Evolutionary conservation across 2,113 vertebrate species (phyloP), one percentile per base, ranked within the genome.

Genomic region (Turdus rufiventris): DNA sequence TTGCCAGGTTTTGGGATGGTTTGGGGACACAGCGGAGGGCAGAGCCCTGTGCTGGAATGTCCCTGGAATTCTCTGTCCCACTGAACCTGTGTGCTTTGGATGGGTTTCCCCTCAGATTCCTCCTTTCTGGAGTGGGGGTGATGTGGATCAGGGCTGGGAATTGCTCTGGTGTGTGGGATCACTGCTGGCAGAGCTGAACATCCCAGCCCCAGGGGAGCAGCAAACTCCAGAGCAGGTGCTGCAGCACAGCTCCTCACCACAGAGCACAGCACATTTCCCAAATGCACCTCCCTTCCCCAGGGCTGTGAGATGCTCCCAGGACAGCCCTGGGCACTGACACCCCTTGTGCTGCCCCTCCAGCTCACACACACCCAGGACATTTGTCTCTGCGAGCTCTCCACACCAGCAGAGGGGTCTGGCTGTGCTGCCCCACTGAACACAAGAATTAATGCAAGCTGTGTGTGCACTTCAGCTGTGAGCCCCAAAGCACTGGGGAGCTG

Each of bases 51-150:
- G 14, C 31, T 75, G 77, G 83, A 91, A 88, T 58, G 89, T 38
- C 38, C 96, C 89, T 8, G 56, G 96, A 93, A 96, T 95, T 97
- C 96, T 95, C 92, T 87, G 94, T 78, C 73, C 71, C 60, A 16
- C n/a, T 18, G 85, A 89, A 88, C 68, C 1, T 29, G 86, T 65
- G 96, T 81, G 85, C 33, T 86, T 70, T 7, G 45, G 66, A 14
- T 16, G 26, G 23, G 24, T 54, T 75, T 50, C n/a, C 68, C 38
- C 79, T 18, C n/a, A 33, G 67, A 85, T 63, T 42, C 33, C 4
- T 66, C 33, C 79, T 60, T 48, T 34, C 71, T 23, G 80, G 85
- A 82, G 70, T 0, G 10, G 24, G 65, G 80, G 29, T 73, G 50
- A 8, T 88, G 53, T 1, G 1, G 78, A 54, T 18, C 54, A 62